Evolutionary conservation across 2,888 invertebrate species (phyloP).

Genomic region (Doris montereyensis): DNA sequence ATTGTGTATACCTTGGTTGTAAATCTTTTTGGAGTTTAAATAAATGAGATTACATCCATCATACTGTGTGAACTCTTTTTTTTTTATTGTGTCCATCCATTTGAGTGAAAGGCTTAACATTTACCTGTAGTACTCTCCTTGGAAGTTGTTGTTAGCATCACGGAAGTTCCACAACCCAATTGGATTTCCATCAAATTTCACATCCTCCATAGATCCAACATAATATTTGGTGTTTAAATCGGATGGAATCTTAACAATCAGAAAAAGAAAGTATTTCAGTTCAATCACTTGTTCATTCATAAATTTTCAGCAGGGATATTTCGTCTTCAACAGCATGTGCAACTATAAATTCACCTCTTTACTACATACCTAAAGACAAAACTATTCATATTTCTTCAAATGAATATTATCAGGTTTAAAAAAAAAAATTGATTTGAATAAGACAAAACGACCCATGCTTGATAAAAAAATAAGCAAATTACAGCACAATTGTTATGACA

Average conservation of each 20-base stretch:
- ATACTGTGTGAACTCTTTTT: background rate
- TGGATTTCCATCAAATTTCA: slow-evolving; percentile 89
- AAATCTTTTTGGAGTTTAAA: background rate
- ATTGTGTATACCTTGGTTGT: no score
- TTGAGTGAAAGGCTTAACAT: no score
- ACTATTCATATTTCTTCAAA: no score
- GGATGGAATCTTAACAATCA: slow-evolving; percentile 36
- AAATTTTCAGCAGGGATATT: background rate
- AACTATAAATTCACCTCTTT: no score
- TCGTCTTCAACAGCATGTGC: background rate
- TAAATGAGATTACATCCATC: background rate
- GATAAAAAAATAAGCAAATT: no score
- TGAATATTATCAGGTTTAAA: no score
- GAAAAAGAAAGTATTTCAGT: background rate
- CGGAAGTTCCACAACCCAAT: slow-evolving; percentile 97
- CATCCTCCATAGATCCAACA: slow-evolving; percentile 91
- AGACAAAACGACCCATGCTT: no score
- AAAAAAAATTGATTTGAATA: no score
- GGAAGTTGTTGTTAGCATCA: slow-evolving; percentile 81
- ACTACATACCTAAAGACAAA: no score
- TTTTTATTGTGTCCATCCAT: background rate
- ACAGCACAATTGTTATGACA: no score
- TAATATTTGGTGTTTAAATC: slow-evolving; percentile 74
- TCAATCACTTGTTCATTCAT: background rate
- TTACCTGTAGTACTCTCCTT: slow-evolving; percentile 83